phyloP scores from a whole-genome alignment of 2,797 vertebrate genomes.

The Telmatherina bonti region DNA sequence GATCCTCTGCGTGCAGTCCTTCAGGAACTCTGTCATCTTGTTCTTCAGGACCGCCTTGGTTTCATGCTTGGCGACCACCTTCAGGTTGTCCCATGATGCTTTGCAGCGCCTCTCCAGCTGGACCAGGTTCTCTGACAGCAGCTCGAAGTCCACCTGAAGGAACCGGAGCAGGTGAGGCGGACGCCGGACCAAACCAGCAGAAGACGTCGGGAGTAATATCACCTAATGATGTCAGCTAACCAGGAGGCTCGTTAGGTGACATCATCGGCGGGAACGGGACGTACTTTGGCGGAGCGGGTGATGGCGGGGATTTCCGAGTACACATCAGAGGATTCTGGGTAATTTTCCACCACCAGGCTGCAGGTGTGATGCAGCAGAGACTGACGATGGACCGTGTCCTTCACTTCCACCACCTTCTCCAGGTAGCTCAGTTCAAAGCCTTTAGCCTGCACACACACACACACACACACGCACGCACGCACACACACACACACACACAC shows the following conservation, averaged over 20 bases:
- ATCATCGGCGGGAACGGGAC: no score
- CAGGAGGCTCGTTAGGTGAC: no score
- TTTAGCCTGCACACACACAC: slow-evolving; percentile 81
- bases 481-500: background rate
- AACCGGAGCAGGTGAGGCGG: background rate
- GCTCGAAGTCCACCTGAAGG: slow-evolving; percentile 92
- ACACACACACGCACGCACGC: background rate
- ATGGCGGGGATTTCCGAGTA: slow-evolving; percentile 95
- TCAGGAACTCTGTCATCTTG: slow-evolving; percentile 92
- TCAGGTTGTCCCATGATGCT: slow-evolving; percentile 92
- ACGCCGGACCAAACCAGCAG: no score
- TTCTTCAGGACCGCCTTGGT: slow-evolving; percentile 86
- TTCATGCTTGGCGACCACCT: slow-evolving; percentile 91
- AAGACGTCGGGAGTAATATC: no score
- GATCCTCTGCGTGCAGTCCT: slow-evolving; percentile 90
- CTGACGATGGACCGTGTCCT: slow-evolving; percentile 95
- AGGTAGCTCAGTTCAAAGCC: slow-evolving; percentile 96
- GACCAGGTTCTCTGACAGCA: slow-evolving; percentile 89
- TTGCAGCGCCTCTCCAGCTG: slow-evolving; percentile 91
- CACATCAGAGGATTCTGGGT: slow-evolving; percentile 90
- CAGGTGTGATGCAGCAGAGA: slow-evolving; percentile 93
- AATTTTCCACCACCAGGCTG: slow-evolving; percentile 89
- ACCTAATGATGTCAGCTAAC: no score
- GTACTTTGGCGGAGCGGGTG: slow-evolving; percentile 91
- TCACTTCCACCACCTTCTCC: slow-evolving; percentile 97